Base-by-base conservation (phyloP, 2,797 vertebrate genomes). In the Enteromius afrohamiltoni region DNA sequence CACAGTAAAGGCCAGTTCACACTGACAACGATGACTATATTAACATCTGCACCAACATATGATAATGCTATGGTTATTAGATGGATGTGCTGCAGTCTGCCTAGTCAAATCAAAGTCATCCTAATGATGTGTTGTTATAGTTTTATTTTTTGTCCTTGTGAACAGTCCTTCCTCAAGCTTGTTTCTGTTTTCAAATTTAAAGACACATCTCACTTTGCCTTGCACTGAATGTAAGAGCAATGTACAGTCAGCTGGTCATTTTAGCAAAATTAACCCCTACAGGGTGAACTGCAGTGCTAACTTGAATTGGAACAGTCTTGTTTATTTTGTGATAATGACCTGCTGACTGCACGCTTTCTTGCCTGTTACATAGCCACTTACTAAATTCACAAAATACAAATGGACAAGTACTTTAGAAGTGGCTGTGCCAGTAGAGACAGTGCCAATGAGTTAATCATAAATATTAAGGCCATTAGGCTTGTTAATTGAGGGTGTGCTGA, bases 361-460 rank as follows among this genome's bases (percentile, higher is more conserved):
- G 49, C 51, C 3, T 23, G 23, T 76, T 58, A 60, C 7, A 7
- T 76, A 60, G 53, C 34, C 14, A 64, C 40, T 55, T 37, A 37
- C 31, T 75, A 37, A 55, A 55, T 75, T 21, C 31, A n/a, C 49
- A 37, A 55, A 75, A 55, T 75, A 37, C 3, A 75, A 34, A 77
- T 21, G 55, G 60, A 31, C 17, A 47, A 58, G 55, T 45, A 11
- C 74, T 45, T 75, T n/a, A 45, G 34, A n/a, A 47, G 21, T 83
- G 16, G 13, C 19, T 1, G 14, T 60, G 75, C 53, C 74, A 60
- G 5, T 26, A 14, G 13, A 26, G 74, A 40, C 74, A 1, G 26
- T 73, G 70, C 70, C 71, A 75, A 37, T 23, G 17, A 42, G 51
- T 80, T 80, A 58, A 80, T 80, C 49, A 53, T 60, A 58, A 85